Evolutionary conservation across 2,797 vertebrate species (phyloP), one percentile per base, ranked within the genome.

Genomic region (Lagodon rhomboides): DNA sequence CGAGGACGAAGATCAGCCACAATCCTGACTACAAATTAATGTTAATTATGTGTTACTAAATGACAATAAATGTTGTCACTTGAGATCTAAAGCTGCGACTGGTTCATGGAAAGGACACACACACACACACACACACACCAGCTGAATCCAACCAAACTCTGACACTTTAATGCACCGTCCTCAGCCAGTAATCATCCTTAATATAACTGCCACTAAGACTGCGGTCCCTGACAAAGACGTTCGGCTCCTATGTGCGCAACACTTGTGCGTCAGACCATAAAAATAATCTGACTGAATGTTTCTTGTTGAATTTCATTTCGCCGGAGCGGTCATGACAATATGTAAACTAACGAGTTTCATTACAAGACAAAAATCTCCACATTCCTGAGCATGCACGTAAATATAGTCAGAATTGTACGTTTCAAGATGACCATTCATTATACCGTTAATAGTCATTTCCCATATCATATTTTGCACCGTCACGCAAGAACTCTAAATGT

Each of bases 201-300:
- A 71, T 74, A 68, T 83, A 85, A 71, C 68, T 61, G 46, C 67
- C 51, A 74, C 78, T 34, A 84, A 77, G n/a, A 70, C 77, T 75
- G 41, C 30, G 23, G 41, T 59, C 16, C 3, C 50, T 46, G 50
- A 66, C 74, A 74, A 71, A 75, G 58, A 61, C 68, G 43, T 79
- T 49, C 54, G 51, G 30, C 20, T 43, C 20, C 15, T n/a, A 13
- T 56, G 64, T 54, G 47, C 53, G 44, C 47, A 73, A 69, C 22
- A 62, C 62, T 61, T 12, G 25, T 79, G 79, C 71, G 67, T 86
- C 83, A 87, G 53, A 68, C 23, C 25, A 27, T 27, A 63, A 75
- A 83, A 84, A 79, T 77, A 80, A 50, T 46, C 41, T 12, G 12
- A 41, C 3, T 50, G 3, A 67, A 53, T 41, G 34, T 18, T 68